Conservation (phyloP, 2,797 vertebrate genomes). For the Okamejei kenojei region DNA sequence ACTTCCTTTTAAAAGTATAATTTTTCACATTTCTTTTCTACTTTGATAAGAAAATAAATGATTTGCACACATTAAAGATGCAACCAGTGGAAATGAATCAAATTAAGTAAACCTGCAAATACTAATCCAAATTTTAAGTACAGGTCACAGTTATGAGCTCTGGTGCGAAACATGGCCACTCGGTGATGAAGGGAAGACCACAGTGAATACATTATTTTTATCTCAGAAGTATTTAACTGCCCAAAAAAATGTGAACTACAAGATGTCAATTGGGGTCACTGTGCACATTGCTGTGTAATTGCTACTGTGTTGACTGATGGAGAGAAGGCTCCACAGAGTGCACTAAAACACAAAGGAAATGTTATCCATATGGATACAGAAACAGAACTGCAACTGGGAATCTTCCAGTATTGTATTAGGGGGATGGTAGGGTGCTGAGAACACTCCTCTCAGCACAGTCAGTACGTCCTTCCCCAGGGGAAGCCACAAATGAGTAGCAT, state of each 20-base stretch:
- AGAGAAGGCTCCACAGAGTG: slow-evolving; percentile 3
- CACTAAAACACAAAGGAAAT: slow-evolving; percentile 31
- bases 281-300: slow-evolving; percentile 35
- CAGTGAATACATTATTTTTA: slow-evolving; percentile 31
- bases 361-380: slow-evolving; percentile 35
- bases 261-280: slow-evolving; percentile 37
- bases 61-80: too few relatives aligned
- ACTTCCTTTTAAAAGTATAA: not conserved
- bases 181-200: not conserved
- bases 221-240: slow-evolving; percentile 18
- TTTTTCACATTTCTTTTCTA: not conserved
- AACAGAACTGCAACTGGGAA: not conserved
- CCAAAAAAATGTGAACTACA: slow-evolving; percentile 28
- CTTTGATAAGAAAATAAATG: too few relatives aligned
- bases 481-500: not conserved
- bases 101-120: not conserved
- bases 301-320: slow-evolving; percentile 36
- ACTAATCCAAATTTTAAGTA: not conserved
- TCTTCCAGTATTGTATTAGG: not conserved
- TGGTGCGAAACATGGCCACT: not conserved
- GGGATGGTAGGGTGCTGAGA: not conserved
- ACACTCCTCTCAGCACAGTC: not conserved
- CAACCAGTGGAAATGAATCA: not conserved
- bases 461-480: slow-evolving; percentile 3
- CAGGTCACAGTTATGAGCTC: not conserved